Base-by-base conservation (phyloP, 2,113 vertebrate species). In the Vanacampus margaritifer region DNA sequence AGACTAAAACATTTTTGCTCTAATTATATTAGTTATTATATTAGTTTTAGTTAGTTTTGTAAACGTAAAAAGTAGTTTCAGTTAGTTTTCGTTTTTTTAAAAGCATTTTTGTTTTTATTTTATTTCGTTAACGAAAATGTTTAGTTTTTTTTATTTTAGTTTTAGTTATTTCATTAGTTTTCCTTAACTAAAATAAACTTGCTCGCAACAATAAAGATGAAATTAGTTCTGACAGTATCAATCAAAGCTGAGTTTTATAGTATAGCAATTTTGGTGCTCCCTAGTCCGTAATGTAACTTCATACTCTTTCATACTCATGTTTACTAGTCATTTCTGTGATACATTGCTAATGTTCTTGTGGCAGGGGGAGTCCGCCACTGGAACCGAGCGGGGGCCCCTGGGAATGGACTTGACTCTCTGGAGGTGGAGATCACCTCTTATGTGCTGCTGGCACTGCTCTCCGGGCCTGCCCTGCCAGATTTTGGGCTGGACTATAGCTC, bases 391-490 rank as follows among this genome's bases (percentile, higher is more conserved):
- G 72, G 37, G 14, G 84, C 80, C 6, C 75, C 84, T 36, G 13
- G 4, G 3, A 82, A 64, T 21, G 59, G 64, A 8, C 76, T 87
- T 41, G 87, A 87, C 64, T 93, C 92, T 43, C 76, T 84, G 56
- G 92, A 93, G 46, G 91, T 93, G 66, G 95, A 96, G 86, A 92
- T 90, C 70, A 93, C 91, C 19, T 87, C 92, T 19, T 96, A 95
- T 0, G 84, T 86, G 26, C 73, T 95, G 45, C 66, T 95, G 79
- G 91, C 93, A 8, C 21, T 94, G 37, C 88, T 94, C 53, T 80
- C 77, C 1, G 90, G 90, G 37, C 90, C 92, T 0, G 3, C 1
- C 0, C 0, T 77, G 32, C 72, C 73, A 0, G 75, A 56, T 3
- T 90, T 89, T 21, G 89, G 89, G 9, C 51, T 94, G 59, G 84